phyloP scores from a whole-genome alignment of 2,113 vertebrate species.

The Calcarius ornatus region DNA sequence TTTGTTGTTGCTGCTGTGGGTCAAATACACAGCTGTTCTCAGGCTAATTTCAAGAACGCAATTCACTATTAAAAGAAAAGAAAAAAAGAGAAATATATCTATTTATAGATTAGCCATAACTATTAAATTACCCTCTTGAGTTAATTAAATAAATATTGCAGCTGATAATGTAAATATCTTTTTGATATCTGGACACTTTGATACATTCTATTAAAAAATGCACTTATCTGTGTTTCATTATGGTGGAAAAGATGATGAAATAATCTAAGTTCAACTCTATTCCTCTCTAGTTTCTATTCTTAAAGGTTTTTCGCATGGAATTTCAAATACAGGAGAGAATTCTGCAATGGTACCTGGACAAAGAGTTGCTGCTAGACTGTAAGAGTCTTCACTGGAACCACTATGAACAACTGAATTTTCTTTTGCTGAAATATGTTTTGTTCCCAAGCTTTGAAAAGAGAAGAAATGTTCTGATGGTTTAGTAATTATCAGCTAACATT shows the following conservation, averaged over 20 bases:
- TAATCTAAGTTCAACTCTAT: background rate
- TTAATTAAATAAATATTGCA: background rate
- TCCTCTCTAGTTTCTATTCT: background rate
- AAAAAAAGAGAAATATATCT: background rate
- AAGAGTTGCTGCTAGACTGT: background rate
- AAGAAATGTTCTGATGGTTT: background rate
- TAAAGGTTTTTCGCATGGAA: background rate
- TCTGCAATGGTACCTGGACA: background rate
- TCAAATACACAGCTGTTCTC: slow-evolving; percentile 44
- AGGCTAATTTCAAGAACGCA: slow-evolving; percentile 11
- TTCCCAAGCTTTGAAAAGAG: background rate
- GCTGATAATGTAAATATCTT: background rate
- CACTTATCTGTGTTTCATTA: no score
- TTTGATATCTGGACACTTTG: background rate
- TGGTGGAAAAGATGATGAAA: background rate
- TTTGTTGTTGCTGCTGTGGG: slow-evolving; percentile 55
- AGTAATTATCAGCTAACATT: background rate
- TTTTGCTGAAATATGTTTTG: background rate
- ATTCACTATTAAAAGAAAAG: background rate
- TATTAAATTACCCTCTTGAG: background rate
- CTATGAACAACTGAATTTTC: background rate
- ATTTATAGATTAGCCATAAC: background rate
- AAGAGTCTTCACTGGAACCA: background rate
- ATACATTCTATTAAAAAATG: no score
- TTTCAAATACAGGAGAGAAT: background rate